Evolutionary conservation across 1,140 invertebrate genomes (phyloP), one percentile per base, ranked within the genome.

Genomic region (Cepaea nemoralis): DNA sequence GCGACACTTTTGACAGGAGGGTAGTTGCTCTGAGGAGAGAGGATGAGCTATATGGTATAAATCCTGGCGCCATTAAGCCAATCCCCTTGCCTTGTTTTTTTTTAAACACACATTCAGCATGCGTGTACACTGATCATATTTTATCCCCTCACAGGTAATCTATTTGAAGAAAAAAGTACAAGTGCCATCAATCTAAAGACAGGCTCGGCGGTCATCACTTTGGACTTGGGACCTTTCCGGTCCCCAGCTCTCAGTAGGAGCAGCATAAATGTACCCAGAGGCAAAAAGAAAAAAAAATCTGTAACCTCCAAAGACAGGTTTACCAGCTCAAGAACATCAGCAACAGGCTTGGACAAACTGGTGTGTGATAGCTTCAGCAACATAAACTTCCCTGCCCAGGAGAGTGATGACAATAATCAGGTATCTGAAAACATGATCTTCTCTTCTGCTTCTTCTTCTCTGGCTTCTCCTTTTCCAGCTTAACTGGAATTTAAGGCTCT

Each of bases 111-210:
- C n/a, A n/a, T n/a, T n/a, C n/a, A n/a, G n/a, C n/a, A n/a, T n/a
- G n/a, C n/a, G n/a, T n/a, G n/a, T n/a, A n/a, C n/a, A n/a, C 50
- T 14, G 50, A 55, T 55, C 50, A 55, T 24, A 22, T 2, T 55
- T 55, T n/a, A 22, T 55, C 19, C 22, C n/a, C 8, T 10, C 42
- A 45, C 8, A 55, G 5, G 50, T 19, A 33, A 48, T 45, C 37
- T 50, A 45, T 14, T n/a, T 40, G 80, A 74, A 39, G 80, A 75
- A 50, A 71, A 81, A 39, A 55, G 83, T 48, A 85, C 86, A 6
- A 87, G 81, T 48, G 89, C 88, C n/a, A 87, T 90, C 24, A 90
- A 90, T 75, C 59, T 90, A 37, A 91, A 90, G 83, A 90, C 90
- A 22, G 90, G 90, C 45, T 84, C 86, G 31, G 87, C 85, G 83